These are phyloP conservation scores for Lota lota DNA, from an alignment of 2,113 vertebrate species.

Conservation along the genomic window DNA sequence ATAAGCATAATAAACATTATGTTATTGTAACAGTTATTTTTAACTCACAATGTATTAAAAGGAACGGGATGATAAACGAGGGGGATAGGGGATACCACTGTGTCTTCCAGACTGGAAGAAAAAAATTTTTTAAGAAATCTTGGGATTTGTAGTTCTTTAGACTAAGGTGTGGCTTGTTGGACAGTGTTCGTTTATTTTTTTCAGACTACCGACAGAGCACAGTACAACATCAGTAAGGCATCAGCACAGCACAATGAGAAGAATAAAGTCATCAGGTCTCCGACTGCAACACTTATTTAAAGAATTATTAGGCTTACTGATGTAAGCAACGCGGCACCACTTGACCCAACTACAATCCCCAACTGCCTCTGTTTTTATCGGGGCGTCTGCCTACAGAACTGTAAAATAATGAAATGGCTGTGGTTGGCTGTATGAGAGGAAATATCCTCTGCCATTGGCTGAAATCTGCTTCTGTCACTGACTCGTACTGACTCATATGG, in stretches of 20 bases:
- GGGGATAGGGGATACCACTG: no score
- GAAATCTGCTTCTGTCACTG: conserved; percentile 17
- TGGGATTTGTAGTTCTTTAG: conserved; percentile 56
- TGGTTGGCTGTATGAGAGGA: conserved; percentile 43
- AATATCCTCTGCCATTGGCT: conserved; percentile 47
- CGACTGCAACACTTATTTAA: neutral
- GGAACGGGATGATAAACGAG: no score
- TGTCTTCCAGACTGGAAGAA: no score
- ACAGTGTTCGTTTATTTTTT: neutral
- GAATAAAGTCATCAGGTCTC: neutral
- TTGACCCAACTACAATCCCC: conserved; percentile 42
- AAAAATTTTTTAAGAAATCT: conserved; percentile 6
- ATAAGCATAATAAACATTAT: neutral
- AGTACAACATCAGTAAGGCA: no score
- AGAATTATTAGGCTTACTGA: neutral
- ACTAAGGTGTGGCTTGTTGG: conserved; percentile 57
- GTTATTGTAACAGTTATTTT: no score
- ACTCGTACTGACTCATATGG: conserved; percentile 47
- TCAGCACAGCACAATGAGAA: no score
- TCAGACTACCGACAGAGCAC: neutral
- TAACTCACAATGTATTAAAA: no score
- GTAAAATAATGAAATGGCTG: neutral
- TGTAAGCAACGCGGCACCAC: neutral
- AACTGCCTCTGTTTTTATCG: conserved; percentile 23
- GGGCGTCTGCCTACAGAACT: conserved; percentile 1